Conservation (phyloP, 2,113 vertebrate species). For the Okapia johnstoni region DNA sequence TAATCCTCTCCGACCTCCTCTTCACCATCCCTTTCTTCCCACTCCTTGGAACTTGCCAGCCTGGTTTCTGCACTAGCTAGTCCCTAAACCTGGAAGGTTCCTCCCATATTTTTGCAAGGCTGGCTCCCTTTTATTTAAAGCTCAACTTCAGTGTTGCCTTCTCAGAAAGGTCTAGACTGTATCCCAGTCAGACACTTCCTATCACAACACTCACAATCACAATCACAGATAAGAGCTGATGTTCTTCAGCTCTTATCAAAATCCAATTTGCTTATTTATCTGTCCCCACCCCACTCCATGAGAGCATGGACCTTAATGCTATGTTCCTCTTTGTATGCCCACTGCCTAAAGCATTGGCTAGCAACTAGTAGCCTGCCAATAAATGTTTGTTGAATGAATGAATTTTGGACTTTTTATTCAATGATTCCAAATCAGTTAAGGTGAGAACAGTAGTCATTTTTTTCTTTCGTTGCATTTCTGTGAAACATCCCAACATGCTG, state of each 20-base stretch:
- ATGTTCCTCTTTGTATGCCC: neutral
- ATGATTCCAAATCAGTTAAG: slow-evolving; percentile 28
- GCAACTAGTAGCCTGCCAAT: neutral
- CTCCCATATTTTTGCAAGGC: neutral
- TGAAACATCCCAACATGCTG: neutral
- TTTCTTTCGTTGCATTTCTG: slow-evolving; percentile 19
- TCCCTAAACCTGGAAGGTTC: neutral
- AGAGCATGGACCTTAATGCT: neutral
- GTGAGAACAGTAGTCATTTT: neutral
- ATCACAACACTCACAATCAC: neutral
- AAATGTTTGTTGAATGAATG: slow-evolving; percentile 1
- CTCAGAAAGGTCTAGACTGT: neutral
- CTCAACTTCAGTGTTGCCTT: neutral
- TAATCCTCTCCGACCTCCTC: too few species aligned
- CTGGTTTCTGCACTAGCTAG: slow-evolving; percentile 4
- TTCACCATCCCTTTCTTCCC: neutral
- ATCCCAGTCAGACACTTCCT: neutral
- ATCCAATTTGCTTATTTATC: neutral
- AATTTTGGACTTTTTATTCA: slow-evolving; percentile 46
- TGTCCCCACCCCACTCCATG: neutral
- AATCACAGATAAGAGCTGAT: neutral
- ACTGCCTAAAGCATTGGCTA: neutral
- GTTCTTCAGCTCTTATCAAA: slow-evolving; percentile 15
- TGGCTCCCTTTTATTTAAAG: slow-evolving; percentile 7
- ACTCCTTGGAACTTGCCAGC: neutral